Base-by-base conservation (phyloP, 2,113 vertebrate species). In the Agelaius tricolor region DNA sequence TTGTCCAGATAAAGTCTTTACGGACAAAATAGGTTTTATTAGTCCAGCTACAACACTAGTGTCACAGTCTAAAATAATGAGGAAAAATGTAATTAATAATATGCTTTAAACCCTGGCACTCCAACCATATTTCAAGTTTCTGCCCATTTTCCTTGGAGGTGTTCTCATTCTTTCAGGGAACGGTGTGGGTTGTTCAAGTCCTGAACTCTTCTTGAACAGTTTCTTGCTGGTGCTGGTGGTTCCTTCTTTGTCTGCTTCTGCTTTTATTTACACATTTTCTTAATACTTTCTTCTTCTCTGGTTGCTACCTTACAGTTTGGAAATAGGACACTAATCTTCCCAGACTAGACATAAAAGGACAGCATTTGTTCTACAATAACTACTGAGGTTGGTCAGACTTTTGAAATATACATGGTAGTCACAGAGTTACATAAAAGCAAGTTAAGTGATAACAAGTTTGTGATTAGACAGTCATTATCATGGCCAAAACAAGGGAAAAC, bases 211-310 rank as follows among this genome's bases (percentile, higher is more conserved):
- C 15, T 91, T 72, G 22, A 66, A 4, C 20, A 87, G 6, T 31
- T 66, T 47, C 14, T 27, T 41, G 31, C 4, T 41, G 6, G 5
- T 63, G 28, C 3, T 84, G 23, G 3, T 1, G 0, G 1, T 43
- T 21, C 13, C 10, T 74, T 73, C 59, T 57, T 43, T 35, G 14
- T 67, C 17, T 78, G 7, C 15, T 84, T 87, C 18, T 81, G 17
- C 8, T 66, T 78, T 52, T 72, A 19, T 72, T 92, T 27, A 49
- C 3, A 17, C 1, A 0, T 46, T 78, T 66, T 66, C 46, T 84
- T 58, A 58, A 44, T 18, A 35, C 2, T 57, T 74, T 74, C 19
- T 85, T 31, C n/a, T 78, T 75, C n/a, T 15, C 20, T 37, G 3
- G 8, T 62, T 88, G 4, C 4, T 27, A 54, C 7, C 24, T 62